These are phyloP conservation scores for Picus viridis DNA, from an alignment of 2,797 vertebrate species.

Conservation along the genomic window DNA sequence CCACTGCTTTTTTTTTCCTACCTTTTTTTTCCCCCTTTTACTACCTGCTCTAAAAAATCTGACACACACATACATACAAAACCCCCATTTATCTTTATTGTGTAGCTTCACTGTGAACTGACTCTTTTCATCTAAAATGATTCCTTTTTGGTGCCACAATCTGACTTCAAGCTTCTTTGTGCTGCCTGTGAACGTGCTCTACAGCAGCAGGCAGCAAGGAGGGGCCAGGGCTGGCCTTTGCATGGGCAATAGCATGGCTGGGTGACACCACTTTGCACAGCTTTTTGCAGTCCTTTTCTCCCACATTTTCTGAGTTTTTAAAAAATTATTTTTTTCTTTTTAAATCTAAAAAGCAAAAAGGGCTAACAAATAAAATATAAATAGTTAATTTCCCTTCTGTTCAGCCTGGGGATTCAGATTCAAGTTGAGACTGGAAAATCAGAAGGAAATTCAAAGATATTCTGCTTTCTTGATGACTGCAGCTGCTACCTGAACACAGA, in stretches of 20 bases:
- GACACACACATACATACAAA: no score
- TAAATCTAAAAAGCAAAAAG: neutral
- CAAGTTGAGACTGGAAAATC: slow-evolving; percentile 55
- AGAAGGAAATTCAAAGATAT: slow-evolving; percentile 71
- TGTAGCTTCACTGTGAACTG: neutral
- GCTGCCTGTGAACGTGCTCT: neutral
- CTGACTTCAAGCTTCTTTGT: slow-evolving; percentile 48
- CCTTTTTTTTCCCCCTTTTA: neutral
- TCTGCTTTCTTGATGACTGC: slow-evolving; percentile 63
- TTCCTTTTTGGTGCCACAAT: slow-evolving; percentile 39
- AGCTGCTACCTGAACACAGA: slow-evolving; percentile 50
- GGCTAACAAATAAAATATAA: slow-evolving; percentile 57
- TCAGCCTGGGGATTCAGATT: slow-evolving; percentile 60
- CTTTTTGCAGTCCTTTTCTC: neutral
- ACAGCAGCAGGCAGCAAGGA: neutral
- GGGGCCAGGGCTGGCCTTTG: neutral
- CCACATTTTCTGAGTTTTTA: neutral
- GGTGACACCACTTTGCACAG: neutral
- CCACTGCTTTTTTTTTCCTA: neutral
- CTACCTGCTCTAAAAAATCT: neutral
- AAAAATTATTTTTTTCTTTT: neutral
- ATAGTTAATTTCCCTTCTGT: slow-evolving; percentile 51
- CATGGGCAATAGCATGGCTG: neutral
- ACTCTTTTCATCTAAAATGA: slow-evolving; percentile 59
- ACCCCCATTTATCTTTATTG: neutral